These are phyloP conservation scores for Strigamia crassipes DNA, from an alignment of 2,888 invertebrate genomes.

Conservation along the genomic window DNA sequence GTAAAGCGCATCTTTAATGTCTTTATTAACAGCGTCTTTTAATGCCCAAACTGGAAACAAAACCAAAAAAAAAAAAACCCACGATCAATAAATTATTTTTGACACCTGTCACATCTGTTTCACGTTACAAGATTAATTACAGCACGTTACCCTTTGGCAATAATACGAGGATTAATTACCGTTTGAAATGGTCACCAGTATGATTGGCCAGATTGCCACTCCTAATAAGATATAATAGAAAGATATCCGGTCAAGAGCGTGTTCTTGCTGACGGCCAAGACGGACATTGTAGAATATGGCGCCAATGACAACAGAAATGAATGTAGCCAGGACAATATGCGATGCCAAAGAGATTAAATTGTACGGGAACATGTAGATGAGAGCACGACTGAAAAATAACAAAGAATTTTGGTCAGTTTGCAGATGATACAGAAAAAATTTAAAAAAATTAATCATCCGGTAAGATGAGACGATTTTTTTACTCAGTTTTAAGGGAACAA, in stretches of 20 bases:
- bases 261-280: conserved; percentile 55
- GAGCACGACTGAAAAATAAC: conserved; percentile 56
- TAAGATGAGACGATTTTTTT: too few relatives aligned
- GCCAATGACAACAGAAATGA: conserved; percentile 81
- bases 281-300: conserved; percentile 89
- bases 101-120: conserved; percentile 1
- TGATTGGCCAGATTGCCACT: conserved; percentile 76
- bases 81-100: conserved; percentile 8
- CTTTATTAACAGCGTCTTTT: conserved; percentile 71
- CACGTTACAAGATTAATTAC: not conserved
- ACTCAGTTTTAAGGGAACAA: too few relatives aligned
- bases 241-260: conserved; percentile 68
- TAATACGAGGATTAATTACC: conserved; percentile 49
- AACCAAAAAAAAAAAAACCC: not conserved
- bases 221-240: conserved; percentile 83
- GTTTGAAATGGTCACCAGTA: conserved; percentile 66
- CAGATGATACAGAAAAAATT: too few relatives aligned
- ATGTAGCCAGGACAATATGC: conserved; percentile 76
- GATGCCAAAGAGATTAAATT: conserved; percentile 78
- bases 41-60: conserved; percentile 57
- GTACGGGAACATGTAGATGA: conserved; percentile 81
- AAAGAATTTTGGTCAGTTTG: too few relatives aligned
- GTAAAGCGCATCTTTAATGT: conserved; percentile 79
- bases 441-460: too few relatives aligned
- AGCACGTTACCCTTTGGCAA: not conserved